phyloP scores from a whole-genome alignment of 2,113 vertebrate genomes.

The Sphyrna mokarran region DNA sequence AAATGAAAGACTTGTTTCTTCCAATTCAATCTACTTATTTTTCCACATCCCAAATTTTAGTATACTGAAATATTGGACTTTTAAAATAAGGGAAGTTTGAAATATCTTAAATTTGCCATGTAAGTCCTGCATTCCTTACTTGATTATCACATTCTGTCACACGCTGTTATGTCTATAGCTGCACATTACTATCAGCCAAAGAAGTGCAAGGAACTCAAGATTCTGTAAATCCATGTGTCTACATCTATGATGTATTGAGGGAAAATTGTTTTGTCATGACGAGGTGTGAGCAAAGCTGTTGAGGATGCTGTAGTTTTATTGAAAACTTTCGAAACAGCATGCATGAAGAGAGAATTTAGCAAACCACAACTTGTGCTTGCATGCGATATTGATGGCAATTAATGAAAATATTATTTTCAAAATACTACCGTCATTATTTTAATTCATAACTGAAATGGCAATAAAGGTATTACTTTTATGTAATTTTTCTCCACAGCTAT shows the following conservation, averaged over 20 bases:
- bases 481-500: slow-evolving; percentile 58
- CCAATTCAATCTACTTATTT: not conserved
- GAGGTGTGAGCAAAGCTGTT: not conserved
- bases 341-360: not conserved
- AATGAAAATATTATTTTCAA: not conserved
- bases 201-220: not conserved
- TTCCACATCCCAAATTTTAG: not conserved
- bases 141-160: not conserved
- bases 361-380: not conserved
- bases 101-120: not conserved
- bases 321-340: not conserved
- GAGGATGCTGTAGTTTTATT: not conserved
- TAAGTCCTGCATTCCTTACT: not conserved
- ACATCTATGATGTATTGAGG: not conserved
- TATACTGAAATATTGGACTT: not conserved
- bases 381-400: not conserved
- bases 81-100: not conserved
- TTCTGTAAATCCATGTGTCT: not conserved
- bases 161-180: not conserved
- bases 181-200: not conserved
- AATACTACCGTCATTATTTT: not conserved
- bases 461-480: not conserved
- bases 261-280: not conserved
- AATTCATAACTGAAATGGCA: not conserved
- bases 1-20: not conserved